Conservation (phyloP, 1,140 invertebrate species). For the Listronotus oregonensis region DNA sequence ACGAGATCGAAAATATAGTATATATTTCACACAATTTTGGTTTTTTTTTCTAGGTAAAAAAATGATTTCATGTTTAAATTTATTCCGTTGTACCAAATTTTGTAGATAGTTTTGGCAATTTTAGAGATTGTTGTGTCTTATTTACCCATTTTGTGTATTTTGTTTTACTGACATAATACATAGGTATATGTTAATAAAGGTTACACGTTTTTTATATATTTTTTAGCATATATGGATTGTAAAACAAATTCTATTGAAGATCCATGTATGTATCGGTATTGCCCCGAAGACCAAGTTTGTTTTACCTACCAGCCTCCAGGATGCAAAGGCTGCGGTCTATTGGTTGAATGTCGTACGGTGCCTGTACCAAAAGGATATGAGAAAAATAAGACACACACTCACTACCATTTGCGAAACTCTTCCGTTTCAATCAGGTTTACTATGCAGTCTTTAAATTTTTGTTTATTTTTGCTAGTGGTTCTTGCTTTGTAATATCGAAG, state of each 20-base stretch:
- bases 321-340: slow-evolving; percentile 51
- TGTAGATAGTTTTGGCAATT: no score
- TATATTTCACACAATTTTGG: no score
- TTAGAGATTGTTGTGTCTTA: no score
- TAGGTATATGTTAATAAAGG: no score
- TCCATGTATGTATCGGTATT: slow-evolving; percentile 49
- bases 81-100: no score
- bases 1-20: no score
- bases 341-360: slow-evolving; percentile 42
- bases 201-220: slow-evolving; percentile 6
- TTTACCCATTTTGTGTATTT: no score
- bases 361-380: slow-evolving; percentile 4
- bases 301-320: slow-evolving; percentile 47
- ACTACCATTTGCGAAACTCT: slow-evolving; percentile 18
- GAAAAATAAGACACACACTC: slow-evolving; percentile 15
- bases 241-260: slow-evolving; percentile 34
- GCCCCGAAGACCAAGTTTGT: slow-evolving; percentile 51
- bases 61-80: no score
- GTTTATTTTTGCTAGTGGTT: not conserved
- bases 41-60: no score
- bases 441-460: not conserved
- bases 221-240: slow-evolving; percentile 52
- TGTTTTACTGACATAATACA: no score
- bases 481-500: not conserved
- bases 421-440: not conserved